These are phyloP conservation scores for rabbit (Oryctolagus cuniculus) DNA, from an alignment of 2,113 vertebrate species.

Conservation along the genomic window DNA sequence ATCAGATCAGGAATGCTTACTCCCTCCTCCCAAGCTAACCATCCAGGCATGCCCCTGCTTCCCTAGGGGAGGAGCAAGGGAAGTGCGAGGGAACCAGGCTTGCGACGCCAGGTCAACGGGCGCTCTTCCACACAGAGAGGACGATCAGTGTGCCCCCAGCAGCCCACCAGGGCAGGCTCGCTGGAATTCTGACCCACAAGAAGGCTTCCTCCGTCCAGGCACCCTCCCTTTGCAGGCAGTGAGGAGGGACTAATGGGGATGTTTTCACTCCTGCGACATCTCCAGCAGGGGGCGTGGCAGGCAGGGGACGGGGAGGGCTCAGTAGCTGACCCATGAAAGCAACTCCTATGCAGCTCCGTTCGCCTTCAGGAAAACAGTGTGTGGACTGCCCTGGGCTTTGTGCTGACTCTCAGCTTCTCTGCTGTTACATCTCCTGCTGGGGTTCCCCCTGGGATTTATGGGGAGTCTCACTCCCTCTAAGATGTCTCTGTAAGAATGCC, in stretches of 20 bases:
- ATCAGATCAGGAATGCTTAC: rapidly evolving
- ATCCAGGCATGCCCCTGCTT: neutral
- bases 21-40: neutral
- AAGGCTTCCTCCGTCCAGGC: no score
- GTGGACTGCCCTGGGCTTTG: neutral
- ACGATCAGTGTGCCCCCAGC: neutral
- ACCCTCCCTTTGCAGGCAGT: neutral
- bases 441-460: constrained; percentile 65
- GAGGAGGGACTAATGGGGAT: neutral
- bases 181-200: neutral
- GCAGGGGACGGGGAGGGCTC: neutral
- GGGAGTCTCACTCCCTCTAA: constrained; percentile 59
- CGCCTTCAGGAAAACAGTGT: constrained; percentile 63
- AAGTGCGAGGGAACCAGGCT: no score
- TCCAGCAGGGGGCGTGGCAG: rapidly evolving
- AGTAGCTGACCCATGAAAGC: constrained; percentile 41
- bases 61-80: neutral
- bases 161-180: neutral
- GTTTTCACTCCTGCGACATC: neutral
- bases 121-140: no score
- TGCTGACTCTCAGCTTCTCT: constrained; percentile 58
- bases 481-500: constrained; percentile 51
- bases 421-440: constrained; percentile 12
- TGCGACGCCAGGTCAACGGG: rapidly evolving
- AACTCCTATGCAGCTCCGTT: neutral